phyloP scores from a whole-genome alignment of 2,888 invertebrate genomes.

The Eupithecia subfuscata region DNA sequence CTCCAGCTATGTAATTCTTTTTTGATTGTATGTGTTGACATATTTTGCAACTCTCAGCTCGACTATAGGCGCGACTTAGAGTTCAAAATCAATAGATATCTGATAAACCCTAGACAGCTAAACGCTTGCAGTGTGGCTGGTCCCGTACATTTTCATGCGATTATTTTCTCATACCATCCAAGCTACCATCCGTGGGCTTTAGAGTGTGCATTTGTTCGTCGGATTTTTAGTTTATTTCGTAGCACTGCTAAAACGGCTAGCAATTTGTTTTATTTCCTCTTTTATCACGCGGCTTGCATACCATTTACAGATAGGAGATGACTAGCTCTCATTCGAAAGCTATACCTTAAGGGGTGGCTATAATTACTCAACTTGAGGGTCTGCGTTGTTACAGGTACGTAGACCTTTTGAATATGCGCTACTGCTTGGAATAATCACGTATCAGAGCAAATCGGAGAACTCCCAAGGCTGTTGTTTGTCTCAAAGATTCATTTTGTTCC shows the following conservation, averaged over 20 bases:
- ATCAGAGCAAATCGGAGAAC: neutral
- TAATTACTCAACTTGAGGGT: slow-evolving; percentile 13
- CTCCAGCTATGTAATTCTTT: too few relatives aligned
- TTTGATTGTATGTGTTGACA: neutral
- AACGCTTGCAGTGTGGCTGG: neutral
- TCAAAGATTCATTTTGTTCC: too few relatives aligned
- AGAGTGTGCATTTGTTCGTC: too few relatives aligned
- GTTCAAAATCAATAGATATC: too few relatives aligned
- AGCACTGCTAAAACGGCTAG: neutral
- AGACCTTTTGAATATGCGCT: neutral
- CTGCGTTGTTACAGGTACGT: neutral
- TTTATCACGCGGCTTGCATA: neutral
- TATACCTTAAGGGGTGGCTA: neutral
- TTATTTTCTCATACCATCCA: too few relatives aligned
- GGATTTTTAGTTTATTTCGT: neutral
- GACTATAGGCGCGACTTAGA: too few relatives aligned
- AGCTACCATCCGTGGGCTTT: too few relatives aligned
- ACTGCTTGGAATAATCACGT: neutral
- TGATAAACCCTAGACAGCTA: too few relatives aligned
- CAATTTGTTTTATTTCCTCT: too few relatives aligned
- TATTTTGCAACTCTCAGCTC: neutral
- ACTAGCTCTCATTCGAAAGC: neutral
- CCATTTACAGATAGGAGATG: neutral
- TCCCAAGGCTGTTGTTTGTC: neutral
- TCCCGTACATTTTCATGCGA: neutral